phyloP scores from a whole-genome alignment of 1,140 invertebrate species.

The Polyergus mexicanus region DNA sequence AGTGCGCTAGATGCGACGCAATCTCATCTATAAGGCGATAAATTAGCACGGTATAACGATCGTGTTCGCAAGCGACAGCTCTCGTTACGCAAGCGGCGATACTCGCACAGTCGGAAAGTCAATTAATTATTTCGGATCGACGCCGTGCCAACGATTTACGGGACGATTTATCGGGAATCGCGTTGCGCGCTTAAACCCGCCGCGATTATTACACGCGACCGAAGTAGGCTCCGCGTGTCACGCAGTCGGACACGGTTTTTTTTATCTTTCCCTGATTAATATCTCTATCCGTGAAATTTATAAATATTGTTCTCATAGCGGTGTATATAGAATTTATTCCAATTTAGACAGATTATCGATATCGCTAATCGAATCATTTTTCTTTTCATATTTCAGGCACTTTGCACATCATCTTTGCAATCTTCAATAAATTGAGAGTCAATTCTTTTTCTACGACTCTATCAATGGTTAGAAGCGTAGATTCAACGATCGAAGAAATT shows the following conservation, averaged over 20 bases:
- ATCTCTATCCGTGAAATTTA: conserved; percentile 65
- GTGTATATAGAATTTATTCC: neutral
- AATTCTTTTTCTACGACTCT: too few relatives aligned
- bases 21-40: conserved; percentile 64
- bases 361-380: neutral
- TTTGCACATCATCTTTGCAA: neutral
- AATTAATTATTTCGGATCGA: conserved; percentile 74
- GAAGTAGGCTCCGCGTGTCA: conserved; percentile 32
- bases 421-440: neutral
- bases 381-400: neutral
- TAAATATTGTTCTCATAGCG: conserved; percentile 6
- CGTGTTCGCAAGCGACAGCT: conserved; percentile 61
- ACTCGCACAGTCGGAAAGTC: conserved; percentile 37
- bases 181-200: conserved; percentile 58
- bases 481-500: neutral
- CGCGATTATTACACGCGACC: conserved; percentile 47
- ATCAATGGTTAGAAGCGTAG: neutral
- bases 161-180: conserved; percentile 63
- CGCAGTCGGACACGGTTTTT: neutral
- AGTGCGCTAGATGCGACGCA: conserved; percentile 23
- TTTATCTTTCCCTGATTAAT: conserved; percentile 39
- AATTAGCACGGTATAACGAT: conserved; percentile 71
- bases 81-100: conserved; percentile 60
- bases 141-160: conserved; percentile 64
- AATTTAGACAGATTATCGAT: neutral